phyloP scores from a whole-genome alignment of 2,888 invertebrate species.

The Emmelina monodactyla region DNA sequence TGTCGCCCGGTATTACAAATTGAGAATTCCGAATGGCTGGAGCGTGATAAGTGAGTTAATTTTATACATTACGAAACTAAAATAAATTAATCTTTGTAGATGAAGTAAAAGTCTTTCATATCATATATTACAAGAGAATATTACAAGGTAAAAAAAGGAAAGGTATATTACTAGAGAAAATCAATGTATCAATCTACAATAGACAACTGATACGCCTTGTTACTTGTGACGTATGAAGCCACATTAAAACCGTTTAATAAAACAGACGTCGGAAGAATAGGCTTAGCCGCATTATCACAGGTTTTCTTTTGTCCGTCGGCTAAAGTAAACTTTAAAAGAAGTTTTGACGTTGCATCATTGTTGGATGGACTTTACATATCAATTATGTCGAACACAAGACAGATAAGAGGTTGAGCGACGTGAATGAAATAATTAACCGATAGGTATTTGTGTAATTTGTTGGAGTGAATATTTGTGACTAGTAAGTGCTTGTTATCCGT shows the following conservation, averaged over 20 bases:
- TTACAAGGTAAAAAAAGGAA: no score
- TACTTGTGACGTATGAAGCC: constrained; percentile 10
- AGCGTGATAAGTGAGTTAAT: no score
- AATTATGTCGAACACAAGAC: constrained; percentile 61
- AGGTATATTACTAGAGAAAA: constrained; percentile 1
- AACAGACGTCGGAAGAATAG: constrained; percentile 32
- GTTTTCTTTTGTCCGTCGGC: constrained; percentile 40
- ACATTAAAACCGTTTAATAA: constrained; percentile 18
- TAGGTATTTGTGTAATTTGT: constrained; percentile 65
- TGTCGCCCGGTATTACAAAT: not conserved
- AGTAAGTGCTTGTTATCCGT: no score
- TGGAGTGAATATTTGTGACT: no score
- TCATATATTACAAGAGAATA: no score
- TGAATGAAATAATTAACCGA: constrained; percentile 65
- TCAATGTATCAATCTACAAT: constrained; percentile 14
- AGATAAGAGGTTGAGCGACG: constrained; percentile 59
- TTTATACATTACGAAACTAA: no score
- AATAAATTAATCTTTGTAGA: no score
- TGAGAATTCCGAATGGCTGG: no score
- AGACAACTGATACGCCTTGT: constrained; percentile 23
- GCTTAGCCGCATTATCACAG: constrained; percentile 44
- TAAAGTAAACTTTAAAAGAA: constrained; percentile 18
- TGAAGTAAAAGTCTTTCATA: no score
- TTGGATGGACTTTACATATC: constrained; percentile 61
- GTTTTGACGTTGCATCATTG: constrained; percentile 51